phyloP scores from a whole-genome alignment of 2,797 vertebrate genomes.

The Pantherophis alleghaniensis region DNA sequence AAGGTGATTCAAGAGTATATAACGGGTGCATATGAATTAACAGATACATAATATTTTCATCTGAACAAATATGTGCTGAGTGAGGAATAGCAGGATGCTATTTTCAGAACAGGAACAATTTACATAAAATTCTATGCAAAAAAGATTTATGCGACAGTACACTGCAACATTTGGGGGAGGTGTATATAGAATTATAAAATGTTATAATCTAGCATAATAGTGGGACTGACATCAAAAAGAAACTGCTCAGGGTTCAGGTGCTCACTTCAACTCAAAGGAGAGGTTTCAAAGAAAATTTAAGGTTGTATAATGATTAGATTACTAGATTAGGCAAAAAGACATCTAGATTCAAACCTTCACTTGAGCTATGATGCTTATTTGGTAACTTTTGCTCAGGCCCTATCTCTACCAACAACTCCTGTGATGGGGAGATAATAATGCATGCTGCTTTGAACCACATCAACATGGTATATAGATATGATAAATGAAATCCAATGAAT shows the following conservation, averaged over 20 bases:
- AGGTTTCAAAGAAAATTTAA: not conserved
- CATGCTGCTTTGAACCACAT: not conserved
- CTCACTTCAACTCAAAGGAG: not conserved
- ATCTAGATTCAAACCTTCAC: not conserved
- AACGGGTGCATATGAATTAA: not conserved
- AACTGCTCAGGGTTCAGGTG: not conserved
- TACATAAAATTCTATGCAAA: not conserved
- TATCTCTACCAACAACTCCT: not conserved
- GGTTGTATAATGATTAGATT: not conserved
- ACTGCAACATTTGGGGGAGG: not conserved
- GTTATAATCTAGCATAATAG: not conserved
- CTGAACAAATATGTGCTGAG: not conserved
- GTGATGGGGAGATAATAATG: not conserved
- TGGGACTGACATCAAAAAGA: not conserved
- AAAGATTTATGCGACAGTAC: not conserved
- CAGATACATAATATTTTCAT: not conserved
- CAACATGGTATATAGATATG: not conserved
- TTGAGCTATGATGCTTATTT: not conserved
- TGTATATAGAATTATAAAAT: not conserved
- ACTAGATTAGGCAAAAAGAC: not conserved
- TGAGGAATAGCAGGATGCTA: not conserved
- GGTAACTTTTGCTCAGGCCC: not conserved
- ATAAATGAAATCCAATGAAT: not conserved
- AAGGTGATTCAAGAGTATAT: not conserved
- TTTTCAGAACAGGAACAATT: not conserved